Percentiles rank a stretch among this genome's conserved stretches.
phyloP scores from a whole-genome alignment of 2,113 vertebrate genomes.

The Tyrannus savana region DNA sequence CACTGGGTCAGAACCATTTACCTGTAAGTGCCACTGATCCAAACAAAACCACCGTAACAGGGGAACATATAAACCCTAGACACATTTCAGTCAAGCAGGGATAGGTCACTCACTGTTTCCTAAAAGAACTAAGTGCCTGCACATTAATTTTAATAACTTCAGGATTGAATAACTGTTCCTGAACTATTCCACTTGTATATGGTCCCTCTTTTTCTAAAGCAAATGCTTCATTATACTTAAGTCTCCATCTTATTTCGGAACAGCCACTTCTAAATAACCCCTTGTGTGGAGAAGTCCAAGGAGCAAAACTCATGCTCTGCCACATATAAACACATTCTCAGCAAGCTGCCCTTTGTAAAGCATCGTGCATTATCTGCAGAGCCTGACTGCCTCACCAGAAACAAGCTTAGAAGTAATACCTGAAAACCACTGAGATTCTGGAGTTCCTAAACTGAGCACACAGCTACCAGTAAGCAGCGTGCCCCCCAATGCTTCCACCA shows the following conservation, averaged over 20 bases:
- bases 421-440: background rate
- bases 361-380: background rate
- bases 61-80: background rate
- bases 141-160: background rate
- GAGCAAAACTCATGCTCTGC: background rate
- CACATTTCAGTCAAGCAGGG: background rate
- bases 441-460: background rate
- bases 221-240: accelerated
- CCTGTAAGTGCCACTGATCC: background rate
- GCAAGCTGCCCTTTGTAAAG: background rate
- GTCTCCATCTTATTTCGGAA: background rate
- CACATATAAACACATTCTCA: background rate
- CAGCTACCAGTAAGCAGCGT: background rate
- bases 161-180: background rate
- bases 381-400: background rate
- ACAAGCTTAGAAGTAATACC: background rate
- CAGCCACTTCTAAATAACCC: background rate
- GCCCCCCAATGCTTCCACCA: too few species aligned
- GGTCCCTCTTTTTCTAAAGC: background rate
- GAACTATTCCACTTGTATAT: background rate
- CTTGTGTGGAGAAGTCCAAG: background rate
- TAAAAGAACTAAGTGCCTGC: background rate
- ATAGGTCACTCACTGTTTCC: background rate
- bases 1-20: background rate
- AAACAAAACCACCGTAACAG: accelerated